Conservation (phyloP, 2,888 invertebrate species). For the Diploptera punctata region DNA sequence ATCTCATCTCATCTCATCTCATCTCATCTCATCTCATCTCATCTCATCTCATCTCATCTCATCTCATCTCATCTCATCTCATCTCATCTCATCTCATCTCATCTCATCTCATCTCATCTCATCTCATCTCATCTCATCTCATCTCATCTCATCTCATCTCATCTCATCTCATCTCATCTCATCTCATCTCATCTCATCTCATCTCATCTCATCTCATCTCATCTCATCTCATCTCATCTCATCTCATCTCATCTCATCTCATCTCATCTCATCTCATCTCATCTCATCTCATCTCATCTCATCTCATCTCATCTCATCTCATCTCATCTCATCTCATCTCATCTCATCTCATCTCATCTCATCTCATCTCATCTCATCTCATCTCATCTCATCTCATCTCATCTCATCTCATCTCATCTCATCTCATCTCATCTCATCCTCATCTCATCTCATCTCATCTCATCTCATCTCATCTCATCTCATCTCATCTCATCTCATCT, state of each 20-base stretch:
- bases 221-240: background rate
- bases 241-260: background rate
- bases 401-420: conserved; percentile 1
- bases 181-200: background rate
- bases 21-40: background rate
- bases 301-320: background rate
- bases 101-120: background rate
- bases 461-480: background rate
- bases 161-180: background rate
- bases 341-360: background rate
- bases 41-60: background rate
- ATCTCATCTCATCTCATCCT: background rate
- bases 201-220: background rate
- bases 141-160: background rate
- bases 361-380: background rate
- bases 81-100: background rate
- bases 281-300: background rate
- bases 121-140: background rate
- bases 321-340: background rate
- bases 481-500: background rate
- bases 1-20: background rate
- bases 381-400: background rate
- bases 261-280: background rate
- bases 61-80: background rate
- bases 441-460: background rate